Conservation (phyloP, 2,888 invertebrate genomes). For the Meteorus cinctellus region DNA sequence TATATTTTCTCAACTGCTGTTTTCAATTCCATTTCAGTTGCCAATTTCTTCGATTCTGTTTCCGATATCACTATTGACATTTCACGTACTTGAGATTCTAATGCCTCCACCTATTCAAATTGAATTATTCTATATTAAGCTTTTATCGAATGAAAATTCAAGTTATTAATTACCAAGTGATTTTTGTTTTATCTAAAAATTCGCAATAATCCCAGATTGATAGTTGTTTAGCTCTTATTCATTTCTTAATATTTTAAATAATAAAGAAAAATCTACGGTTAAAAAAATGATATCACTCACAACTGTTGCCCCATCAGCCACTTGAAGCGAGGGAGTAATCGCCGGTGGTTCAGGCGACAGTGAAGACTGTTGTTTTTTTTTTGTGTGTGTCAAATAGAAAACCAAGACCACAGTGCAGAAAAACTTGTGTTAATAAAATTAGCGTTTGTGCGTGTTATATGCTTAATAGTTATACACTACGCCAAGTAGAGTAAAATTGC, state of each 20-base stretch:
- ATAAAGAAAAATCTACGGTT: conserved; percentile 15
- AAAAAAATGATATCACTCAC: conserved; percentile 65
- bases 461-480: conserved; percentile 43
- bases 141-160: not conserved
- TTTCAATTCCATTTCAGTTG: conserved; percentile 82
- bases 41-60: conserved; percentile 78
- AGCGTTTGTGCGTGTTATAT: conserved; percentile 58
- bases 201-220: not conserved
- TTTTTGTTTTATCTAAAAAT: not conserved
- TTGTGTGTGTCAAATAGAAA: conserved; percentile 67
- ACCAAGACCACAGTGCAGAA: conserved; percentile 72
- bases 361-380: conserved; percentile 62
- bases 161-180: not conserved
- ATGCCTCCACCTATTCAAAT: conserved; percentile 81
- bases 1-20: conserved; percentile 85
- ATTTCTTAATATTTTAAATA: conserved; percentile 4
- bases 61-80: conserved; percentile 79
- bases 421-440: conserved; percentile 64
- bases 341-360: conserved; percentile 65
- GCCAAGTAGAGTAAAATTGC: conserved; percentile 13
- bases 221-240: not conserved
- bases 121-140: too few relatives aligned
- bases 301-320: conserved; percentile 63
- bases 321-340: conserved; percentile 63
- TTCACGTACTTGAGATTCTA: conserved; percentile 85